These are phyloP conservation scores for Arrhamphus sclerolepis DNA, from an alignment of 2,797 vertebrate species.

Conservation along the genomic window DNA sequence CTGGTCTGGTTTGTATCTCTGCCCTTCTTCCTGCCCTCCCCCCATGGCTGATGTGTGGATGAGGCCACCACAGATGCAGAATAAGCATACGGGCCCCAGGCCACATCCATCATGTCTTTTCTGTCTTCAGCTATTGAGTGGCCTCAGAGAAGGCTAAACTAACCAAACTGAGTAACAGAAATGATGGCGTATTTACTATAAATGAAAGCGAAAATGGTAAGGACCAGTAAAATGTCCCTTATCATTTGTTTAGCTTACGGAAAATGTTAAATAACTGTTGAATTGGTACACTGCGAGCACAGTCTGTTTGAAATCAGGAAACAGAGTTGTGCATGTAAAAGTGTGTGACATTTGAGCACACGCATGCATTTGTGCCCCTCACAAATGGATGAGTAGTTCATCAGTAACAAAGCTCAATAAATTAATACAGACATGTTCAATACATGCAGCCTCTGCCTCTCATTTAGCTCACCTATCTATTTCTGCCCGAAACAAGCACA, in stretches of 20 bases:
- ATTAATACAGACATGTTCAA: slow-evolving; percentile 66
- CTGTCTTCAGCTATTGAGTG: slow-evolving; percentile 68
- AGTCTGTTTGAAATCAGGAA: background rate
- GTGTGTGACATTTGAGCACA: background rate
- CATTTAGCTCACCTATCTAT: slow-evolving; percentile 69
- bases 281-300: background rate
- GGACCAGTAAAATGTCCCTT: background rate
- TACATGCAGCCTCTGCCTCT: slow-evolving; percentile 55
- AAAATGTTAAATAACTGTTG: slow-evolving; percentile 1
- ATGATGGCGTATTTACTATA: slow-evolving; percentile 19
- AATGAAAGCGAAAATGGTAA: slow-evolving; percentile 11
- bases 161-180: slow-evolving; percentile 29
- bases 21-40: slow-evolving; percentile 50
- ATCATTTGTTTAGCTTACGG: slow-evolving; percentile 13
- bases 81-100: slow-evolving; percentile 67
- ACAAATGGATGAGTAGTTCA: slow-evolving; percentile 55
- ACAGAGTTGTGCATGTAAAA: slow-evolving; percentile 15
- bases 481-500: slow-evolving; percentile 56
- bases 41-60: slow-evolving; percentile 68
- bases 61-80: slow-evolving; percentile 73
- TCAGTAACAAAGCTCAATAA: slow-evolving; percentile 64
- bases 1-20: slow-evolving; percentile 83
- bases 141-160: slow-evolving; percentile 47
- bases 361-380: slow-evolving; percentile 12
- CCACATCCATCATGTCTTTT: slow-evolving; percentile 79